Conservation (phyloP, 1,140 invertebrate species). For the Pseudomyrmex gracilis region DNA sequence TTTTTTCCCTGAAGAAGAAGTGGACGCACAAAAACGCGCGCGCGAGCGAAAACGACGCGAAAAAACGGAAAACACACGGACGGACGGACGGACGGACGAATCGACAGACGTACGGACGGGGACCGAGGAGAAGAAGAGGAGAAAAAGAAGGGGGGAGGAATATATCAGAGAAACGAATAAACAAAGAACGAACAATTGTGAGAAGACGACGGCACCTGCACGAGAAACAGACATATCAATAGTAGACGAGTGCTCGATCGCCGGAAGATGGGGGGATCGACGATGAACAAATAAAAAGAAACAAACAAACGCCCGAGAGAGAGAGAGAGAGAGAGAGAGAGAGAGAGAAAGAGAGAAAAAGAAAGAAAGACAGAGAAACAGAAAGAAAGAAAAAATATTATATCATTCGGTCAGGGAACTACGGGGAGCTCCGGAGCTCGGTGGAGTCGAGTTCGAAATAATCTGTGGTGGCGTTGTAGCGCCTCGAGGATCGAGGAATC, state of each 20-base stretch:
- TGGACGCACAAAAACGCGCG: background rate
- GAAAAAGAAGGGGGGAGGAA: too few species aligned
- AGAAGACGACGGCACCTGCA: conserved; percentile 36
- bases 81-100: background rate
- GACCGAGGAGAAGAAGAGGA: too few species aligned
- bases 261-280: conserved; percentile 49
- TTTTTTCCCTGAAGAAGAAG: conserved; percentile 44
- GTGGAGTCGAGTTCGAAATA: conserved; percentile 25
- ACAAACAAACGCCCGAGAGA: conserved; percentile 21
- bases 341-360: conserved; percentile 29
- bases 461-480: background rate
- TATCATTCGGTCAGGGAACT: conserved; percentile 17
- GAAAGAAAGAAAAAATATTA: conserved; percentile 29
- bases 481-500: background rate
- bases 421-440: background rate
- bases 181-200: conserved; percentile 42
- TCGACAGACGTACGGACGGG: too few species aligned
- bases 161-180: conserved; percentile 20
- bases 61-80: conserved; percentile 3
- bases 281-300: conserved; percentile 39
- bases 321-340: conserved; percentile 7
- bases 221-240: conserved; percentile 60
- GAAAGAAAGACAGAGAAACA: background rate
- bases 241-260: conserved; percentile 57
- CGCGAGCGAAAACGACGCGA: background rate